These are phyloP conservation scores for Artibeus jamaicensis DNA, from an alignment of 2,797 vertebrate genomes.

Conservation along the genomic window DNA sequence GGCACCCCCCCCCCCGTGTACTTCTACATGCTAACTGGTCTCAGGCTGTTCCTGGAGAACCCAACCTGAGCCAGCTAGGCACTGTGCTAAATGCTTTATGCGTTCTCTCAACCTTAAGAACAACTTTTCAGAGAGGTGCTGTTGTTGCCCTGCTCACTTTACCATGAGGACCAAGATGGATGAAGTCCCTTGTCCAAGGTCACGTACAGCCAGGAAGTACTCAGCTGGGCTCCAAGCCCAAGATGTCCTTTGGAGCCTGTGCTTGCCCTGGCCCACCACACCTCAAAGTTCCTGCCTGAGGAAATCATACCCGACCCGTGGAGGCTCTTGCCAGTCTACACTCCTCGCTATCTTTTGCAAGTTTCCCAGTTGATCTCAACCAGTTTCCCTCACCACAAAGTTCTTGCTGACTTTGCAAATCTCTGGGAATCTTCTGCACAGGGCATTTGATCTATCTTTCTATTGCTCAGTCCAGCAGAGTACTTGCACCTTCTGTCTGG, in stretches of 20 bases:
- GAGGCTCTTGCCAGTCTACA: background rate
- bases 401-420: conserved; percentile 24
- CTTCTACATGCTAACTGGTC: background rate
- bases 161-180: background rate
- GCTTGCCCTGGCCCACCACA: background rate
- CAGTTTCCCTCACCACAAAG: background rate
- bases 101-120: background rate
- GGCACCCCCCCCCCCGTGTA: background rate
- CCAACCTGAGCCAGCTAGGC: background rate
- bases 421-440: background rate
- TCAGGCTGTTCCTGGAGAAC: background rate
- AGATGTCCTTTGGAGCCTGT: background rate
- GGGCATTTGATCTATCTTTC: background rate
- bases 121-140: background rate
- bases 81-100: background rate
- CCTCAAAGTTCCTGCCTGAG: background rate
- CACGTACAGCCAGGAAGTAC: background rate
- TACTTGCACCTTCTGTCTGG: background rate
- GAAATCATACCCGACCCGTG: background rate
- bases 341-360: background rate
- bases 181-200: background rate
- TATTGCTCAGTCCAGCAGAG: background rate
- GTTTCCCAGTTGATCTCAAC: background rate
- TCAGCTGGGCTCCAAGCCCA: background rate
- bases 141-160: background rate